These are phyloP conservation scores for Drosophila pseudoananassae DNA, from an alignment of 1,140 invertebrate genomes.

Conservation along the genomic window DNA sequence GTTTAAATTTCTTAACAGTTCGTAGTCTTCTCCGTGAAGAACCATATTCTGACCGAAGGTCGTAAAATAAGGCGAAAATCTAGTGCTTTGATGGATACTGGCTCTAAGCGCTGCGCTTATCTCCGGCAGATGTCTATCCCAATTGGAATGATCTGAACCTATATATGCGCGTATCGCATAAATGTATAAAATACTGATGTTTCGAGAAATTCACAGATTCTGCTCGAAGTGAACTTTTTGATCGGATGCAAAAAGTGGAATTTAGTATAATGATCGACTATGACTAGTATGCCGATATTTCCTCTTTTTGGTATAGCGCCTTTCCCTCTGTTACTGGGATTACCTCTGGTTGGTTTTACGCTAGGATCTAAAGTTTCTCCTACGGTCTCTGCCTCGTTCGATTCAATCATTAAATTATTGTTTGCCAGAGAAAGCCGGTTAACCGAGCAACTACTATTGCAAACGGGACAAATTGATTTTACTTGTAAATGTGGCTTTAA, in stretches of 20 bases:
- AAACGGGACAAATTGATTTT: no score
- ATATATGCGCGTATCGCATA: slow-evolving; percentile 23
- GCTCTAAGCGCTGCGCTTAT: slow-evolving; percentile 13
- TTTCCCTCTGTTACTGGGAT: no score
- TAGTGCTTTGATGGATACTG: slow-evolving; percentile 14
- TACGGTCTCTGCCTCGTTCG: no score
- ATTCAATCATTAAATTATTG: no score
- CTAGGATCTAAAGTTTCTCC: no score
- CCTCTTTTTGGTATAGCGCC: no score
- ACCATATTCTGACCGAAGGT: slow-evolving; percentile 40
- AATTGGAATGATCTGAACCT: slow-evolving; percentile 7
- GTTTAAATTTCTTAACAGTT: slow-evolving; percentile 9
- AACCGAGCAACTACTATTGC: no score
- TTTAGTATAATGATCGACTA: slow-evolving; percentile 2
- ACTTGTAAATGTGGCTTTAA: no score
- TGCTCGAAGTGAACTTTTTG: slow-evolving; percentile 1
- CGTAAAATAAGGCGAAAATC: slow-evolving; percentile 13
- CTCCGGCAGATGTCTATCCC: slow-evolving; percentile 13
- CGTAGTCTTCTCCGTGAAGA: slow-evolving; percentile 18
- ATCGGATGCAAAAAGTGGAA: slow-evolving; percentile 9
- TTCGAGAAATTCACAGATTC: slow-evolving; percentile 5
- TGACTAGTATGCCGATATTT: slow-evolving; percentile 4
- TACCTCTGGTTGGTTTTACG: no score
- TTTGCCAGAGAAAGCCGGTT: no score
- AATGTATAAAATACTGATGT: slow-evolving; percentile 13